Conservation (phyloP, 1,140 invertebrate genomes). For the Pseudomyrmex concolor region DNA sequence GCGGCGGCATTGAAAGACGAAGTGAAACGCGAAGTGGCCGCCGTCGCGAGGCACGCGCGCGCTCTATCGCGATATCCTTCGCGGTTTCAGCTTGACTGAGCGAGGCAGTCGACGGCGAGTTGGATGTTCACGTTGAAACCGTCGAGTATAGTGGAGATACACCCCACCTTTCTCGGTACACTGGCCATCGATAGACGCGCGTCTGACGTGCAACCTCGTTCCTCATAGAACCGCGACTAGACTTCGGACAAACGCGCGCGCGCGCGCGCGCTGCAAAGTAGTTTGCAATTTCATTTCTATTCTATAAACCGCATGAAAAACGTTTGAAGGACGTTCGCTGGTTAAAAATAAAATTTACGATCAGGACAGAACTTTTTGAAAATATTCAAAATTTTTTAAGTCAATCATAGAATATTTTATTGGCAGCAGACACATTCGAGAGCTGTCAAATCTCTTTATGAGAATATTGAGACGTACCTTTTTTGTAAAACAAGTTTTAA, state of each 20-base stretch:
- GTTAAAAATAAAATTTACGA: not conserved
- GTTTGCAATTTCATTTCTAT: not conserved
- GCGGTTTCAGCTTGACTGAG: constrained; percentile 73
- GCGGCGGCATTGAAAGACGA: constrained; percentile 30
- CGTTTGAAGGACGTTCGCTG: not conserved
- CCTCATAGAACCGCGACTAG: constrained; percentile 4
- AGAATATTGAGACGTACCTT: too few species aligned
- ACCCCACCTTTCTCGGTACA: constrained; percentile 34
- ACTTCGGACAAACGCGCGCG: not conserved
- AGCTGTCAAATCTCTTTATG: too few species aligned
- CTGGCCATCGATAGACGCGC: constrained; percentile 54
- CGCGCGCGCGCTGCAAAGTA: not conserved
- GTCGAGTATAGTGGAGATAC: constrained; percentile 32
- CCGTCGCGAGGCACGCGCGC: constrained; percentile 26
- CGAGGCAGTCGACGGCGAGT: constrained; percentile 41
- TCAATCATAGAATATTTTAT: too few species aligned
- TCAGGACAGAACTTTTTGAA: not conserved
- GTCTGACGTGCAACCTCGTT: constrained; percentile 34
- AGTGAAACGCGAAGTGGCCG: constrained; percentile 37
- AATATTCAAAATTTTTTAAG: not conserved
- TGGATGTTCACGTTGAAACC: constrained; percentile 66
- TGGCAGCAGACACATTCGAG: too few species aligned
- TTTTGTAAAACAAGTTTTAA: too few species aligned
- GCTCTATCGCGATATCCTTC: constrained; percentile 57
- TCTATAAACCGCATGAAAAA: not conserved